phyloP scores from a whole-genome alignment of 2,113 vertebrate species.

The Mionectes macconnelli region DNA sequence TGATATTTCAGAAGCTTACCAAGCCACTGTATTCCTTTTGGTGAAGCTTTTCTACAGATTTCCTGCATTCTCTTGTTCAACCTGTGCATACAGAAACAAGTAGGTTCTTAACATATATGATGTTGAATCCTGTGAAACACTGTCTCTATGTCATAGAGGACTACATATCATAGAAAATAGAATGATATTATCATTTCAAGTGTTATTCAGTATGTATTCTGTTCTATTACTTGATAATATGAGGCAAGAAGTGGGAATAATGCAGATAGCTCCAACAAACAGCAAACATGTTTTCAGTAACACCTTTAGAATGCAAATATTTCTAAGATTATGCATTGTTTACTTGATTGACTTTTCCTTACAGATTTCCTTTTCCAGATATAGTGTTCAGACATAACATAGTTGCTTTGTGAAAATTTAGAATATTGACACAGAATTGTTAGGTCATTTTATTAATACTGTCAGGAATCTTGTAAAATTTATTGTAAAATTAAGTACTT shows the following conservation, averaged over 20 bases:
- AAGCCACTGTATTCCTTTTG: not conserved
- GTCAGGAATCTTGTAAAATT: not conserved
- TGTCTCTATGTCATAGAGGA: not conserved
- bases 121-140: not conserved
- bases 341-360: not conserved
- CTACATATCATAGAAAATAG: not conserved
- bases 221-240: not conserved
- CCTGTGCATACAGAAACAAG: fast-evolving
- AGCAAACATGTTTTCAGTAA: not conserved
- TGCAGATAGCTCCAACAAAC: not conserved
- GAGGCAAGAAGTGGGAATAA: not conserved
- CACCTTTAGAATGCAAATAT: not conserved
- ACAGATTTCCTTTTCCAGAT: not conserved
- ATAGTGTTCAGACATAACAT: not conserved
- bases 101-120: not conserved
- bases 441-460: not conserved
- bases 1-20: not conserved
- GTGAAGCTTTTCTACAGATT: not conserved
- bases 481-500: not conserved
- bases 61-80: not conserved
- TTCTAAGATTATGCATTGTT: not conserved
- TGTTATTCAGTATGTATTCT: not conserved
- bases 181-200: not conserved
- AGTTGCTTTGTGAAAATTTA: not conserved
- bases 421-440: not conserved